Evolutionary conservation across 2,797 vertebrate genomes (phyloP).

Genomic region (Acanthopagrus latus): DNA sequence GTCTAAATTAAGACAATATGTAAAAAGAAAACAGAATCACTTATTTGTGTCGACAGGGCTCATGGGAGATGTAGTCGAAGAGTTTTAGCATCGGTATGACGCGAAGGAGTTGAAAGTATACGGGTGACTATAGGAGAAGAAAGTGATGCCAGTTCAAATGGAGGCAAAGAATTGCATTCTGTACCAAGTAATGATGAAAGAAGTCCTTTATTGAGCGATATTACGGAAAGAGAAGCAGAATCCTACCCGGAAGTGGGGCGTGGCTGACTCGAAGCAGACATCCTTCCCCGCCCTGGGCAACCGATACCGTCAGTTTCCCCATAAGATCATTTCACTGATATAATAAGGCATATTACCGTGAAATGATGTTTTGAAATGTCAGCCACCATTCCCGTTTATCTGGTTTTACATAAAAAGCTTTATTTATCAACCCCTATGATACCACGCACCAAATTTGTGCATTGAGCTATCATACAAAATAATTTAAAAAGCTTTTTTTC

Average conservation of each 20-base stretch:
- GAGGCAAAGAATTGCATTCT: accelerated
- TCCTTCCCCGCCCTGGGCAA: neutral
- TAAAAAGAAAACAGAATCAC: neutral
- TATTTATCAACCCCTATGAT: neutral
- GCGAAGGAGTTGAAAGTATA: neutral
- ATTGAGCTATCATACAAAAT: neutral
- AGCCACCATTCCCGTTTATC: slow-evolving; percentile 7
- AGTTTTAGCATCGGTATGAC: neutral
- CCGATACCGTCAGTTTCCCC: too few species aligned
- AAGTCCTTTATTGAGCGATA: neutral
- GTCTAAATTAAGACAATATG: neutral
- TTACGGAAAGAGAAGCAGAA: neutral
- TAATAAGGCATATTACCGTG: neutral
- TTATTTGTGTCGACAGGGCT: neutral
- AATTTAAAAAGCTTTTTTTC: neutral
- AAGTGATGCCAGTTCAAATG: neutral
- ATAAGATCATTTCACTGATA: neutral
- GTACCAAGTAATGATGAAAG: neutral
- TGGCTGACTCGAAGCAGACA: neutral
- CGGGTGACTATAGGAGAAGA: neutral
- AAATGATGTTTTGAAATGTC: neutral
- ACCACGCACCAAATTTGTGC: neutral
- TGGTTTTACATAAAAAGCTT: neutral
- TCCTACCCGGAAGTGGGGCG: neutral
- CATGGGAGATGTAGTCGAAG: slow-evolving; percentile 48